Conservation (phyloP, 2,888 invertebrate genomes). For the Idaea aversata region DNA sequence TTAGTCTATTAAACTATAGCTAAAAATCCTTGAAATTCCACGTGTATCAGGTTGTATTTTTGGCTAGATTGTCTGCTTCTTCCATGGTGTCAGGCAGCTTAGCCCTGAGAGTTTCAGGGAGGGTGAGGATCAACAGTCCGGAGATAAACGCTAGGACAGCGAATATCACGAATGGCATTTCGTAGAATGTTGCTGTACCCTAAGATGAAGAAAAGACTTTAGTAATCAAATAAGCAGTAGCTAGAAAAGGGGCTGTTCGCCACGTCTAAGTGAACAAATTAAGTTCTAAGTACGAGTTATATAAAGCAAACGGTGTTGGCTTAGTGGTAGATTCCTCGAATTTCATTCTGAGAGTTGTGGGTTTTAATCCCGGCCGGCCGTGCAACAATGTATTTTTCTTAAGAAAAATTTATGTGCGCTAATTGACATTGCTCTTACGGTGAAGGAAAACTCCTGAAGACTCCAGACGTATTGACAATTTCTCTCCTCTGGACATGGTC, state of each 20-base stretch:
- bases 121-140: conserved; percentile 62
- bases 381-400: no score
- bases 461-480: no score
- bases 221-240: neutral
- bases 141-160: conserved; percentile 35
- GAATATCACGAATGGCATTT: conserved; percentile 71
- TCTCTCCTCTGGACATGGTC: no score
- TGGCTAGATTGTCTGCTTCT: conserved; percentile 50
- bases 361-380: no score
- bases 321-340: no score
- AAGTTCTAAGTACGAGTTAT: neutral
- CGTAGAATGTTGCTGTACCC: conserved; percentile 5
- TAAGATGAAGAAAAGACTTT: neutral
- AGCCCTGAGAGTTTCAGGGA: conserved; percentile 75
- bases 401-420: no score
- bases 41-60: neutral
- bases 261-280: neutral
- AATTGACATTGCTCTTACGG: no score
- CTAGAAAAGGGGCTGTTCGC: neutral
- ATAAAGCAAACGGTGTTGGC: no score
- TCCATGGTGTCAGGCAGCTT: conserved; percentile 74
- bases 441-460: no score
- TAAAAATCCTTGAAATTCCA: neutral
- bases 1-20: neutral
- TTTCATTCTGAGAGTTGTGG: no score